A percentile compares a stretch with the other conserved stretches of the same genome.
These are phyloP conservation scores for Oenanthe melanoleuca DNA, from an alignment of 2,113 vertebrate genomes.

Conservation along the genomic window DNA sequence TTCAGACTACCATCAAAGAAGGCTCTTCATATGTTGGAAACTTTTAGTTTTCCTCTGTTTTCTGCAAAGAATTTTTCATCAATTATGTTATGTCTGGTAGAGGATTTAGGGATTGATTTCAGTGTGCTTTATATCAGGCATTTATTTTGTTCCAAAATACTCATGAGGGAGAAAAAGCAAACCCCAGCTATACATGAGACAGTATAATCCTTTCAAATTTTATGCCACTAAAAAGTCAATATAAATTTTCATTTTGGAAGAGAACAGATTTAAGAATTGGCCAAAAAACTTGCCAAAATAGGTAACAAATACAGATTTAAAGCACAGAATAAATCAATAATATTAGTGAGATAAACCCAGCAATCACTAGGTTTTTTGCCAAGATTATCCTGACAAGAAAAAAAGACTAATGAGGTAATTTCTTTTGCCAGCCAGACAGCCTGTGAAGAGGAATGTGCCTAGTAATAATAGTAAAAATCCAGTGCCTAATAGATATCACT, in stretches of 20 bases:
- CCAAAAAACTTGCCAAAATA: not conserved
- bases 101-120: not conserved
- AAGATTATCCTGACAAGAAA: constrained; percentile 3
- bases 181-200: not conserved
- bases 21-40: not conserved
- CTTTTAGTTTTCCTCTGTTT: not conserved
- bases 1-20: not conserved
- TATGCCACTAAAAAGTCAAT: not conserved
- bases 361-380: not conserved
- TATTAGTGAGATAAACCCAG: not conserved
- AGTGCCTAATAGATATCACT: not conserved
- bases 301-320: not conserved
- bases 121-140: not conserved
- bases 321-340: not conserved
- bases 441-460: not conserved
- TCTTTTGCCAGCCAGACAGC: not conserved
- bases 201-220: not conserved
- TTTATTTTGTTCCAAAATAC: not conserved
- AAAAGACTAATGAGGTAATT: constrained; percentile 20
- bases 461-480: not conserved
- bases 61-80: not conserved
- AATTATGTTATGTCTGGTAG: not conserved
- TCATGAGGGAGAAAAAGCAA: not conserved
- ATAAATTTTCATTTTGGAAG: not conserved
- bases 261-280: not conserved